These are phyloP conservation scores for Caenorhabditis inopinata DNA, from an alignment of 1,140 invertebrate genomes.

Conservation along the genomic window DNA sequence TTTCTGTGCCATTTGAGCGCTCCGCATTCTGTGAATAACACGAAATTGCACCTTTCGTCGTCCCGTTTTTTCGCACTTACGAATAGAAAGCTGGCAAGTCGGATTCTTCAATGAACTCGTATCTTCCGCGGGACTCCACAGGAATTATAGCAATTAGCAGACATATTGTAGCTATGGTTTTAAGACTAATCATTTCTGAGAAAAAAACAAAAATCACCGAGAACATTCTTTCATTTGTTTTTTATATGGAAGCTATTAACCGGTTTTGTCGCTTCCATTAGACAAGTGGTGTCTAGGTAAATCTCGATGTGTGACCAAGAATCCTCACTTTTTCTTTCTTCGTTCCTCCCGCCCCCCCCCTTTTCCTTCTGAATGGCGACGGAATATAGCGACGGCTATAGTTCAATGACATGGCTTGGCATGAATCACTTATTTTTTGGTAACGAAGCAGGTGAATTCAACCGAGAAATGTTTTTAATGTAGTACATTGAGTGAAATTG, in stretches of 20 bases:
- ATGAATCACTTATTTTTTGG: too few relatives aligned
- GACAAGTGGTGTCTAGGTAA: not conserved
- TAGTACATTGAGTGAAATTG: too few relatives aligned
- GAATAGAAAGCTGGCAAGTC: conserved; percentile 8
- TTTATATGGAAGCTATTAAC: not conserved
- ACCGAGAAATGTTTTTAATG: too few relatives aligned
- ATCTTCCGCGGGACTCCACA: not conserved
- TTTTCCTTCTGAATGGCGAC: too few relatives aligned
- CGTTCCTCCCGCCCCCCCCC: too few relatives aligned
- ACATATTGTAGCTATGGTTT: not conserved
- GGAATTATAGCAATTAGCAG: not conserved
- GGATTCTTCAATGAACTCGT: not conserved
- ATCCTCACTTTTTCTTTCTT: too few relatives aligned
- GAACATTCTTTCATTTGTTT: not conserved
- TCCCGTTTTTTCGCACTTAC: not conserved
- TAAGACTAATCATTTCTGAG: not conserved
- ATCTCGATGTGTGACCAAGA: not conserved
- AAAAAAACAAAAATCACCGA: not conserved
- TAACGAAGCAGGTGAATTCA: too few relatives aligned
- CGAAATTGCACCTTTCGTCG: too few relatives aligned
- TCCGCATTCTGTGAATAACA: not conserved
- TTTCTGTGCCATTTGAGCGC: conserved; percentile 20
- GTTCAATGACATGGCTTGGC: too few relatives aligned
- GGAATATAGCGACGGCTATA: too few relatives aligned
- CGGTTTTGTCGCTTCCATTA: not conserved